Percentiles rank a stretch among this genome's conserved stretches.
These are phyloP conservation scores for Erebia palarica DNA, from an alignment of 2,888 invertebrate species.

Conservation along the genomic window DNA sequence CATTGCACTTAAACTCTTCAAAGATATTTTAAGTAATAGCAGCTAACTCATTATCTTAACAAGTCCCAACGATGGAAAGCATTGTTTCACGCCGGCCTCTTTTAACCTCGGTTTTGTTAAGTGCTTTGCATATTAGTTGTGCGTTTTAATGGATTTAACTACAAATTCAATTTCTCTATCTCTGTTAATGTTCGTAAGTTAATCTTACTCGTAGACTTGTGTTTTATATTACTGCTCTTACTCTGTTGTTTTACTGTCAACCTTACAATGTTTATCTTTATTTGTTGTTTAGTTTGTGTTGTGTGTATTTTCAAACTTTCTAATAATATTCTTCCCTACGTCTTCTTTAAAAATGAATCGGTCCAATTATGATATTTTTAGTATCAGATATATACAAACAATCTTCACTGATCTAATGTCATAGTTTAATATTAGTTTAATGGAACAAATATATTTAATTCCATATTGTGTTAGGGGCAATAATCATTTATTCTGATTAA, in stretches of 20 bases:
- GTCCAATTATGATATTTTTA: too few species aligned
- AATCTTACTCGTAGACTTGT: too few species aligned
- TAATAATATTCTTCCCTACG: not conserved
- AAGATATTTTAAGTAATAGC: constrained; percentile 35
- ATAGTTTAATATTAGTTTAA: too few species aligned
- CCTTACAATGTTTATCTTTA: not conserved
- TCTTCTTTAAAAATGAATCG: not conserved
- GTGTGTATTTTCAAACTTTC: too few species aligned
- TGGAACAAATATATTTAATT: too few species aligned
- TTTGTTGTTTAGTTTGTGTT: not conserved
- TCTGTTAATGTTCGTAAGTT: constrained; percentile 1
- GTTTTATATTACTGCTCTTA: too few species aligned
- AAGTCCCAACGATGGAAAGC: constrained; percentile 38
- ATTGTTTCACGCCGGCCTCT: constrained; percentile 40
- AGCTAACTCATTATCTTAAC: constrained; percentile 41
- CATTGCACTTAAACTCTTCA: constrained; percentile 42
- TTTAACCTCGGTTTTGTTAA: constrained; percentile 27
- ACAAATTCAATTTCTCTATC: constrained; percentile 1
- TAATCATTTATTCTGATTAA: too few species aligned
- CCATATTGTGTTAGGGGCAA: too few species aligned
- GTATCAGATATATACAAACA: too few species aligned
- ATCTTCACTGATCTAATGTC: too few species aligned
- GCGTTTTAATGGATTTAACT: constrained; percentile 2
- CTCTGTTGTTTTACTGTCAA: not conserved
- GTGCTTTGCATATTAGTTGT: constrained; percentile 28